phyloP scores from a whole-genome alignment of 2,797 vertebrate species.

The Merluccius polli region DNA sequence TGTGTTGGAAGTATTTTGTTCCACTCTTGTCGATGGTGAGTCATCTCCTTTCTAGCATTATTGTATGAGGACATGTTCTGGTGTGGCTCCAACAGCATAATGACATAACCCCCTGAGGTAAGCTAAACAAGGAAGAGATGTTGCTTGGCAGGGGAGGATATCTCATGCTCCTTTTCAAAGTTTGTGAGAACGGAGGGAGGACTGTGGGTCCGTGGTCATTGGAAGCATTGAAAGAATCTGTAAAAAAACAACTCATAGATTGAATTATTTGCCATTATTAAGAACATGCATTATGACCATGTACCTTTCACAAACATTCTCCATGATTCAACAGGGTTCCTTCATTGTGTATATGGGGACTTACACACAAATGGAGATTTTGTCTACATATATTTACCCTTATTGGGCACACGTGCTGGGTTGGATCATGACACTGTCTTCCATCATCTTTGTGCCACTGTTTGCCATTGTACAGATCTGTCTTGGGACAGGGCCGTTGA shows the following conservation, averaged over 20 bases:
- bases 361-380: constrained; percentile 27
- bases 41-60: neutral
- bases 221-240: no score
- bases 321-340: constrained; percentile 15
- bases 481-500: constrained; percentile 31
- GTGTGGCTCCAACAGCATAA: neutral
- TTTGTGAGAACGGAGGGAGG: no score
- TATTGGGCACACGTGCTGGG: constrained; percentile 35
- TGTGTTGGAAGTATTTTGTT: constrained; percentile 76
- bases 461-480: constrained; percentile 38
- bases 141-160: no score
- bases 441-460: constrained; percentile 40
- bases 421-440: constrained; percentile 40
- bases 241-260: no score
- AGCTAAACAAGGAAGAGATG: no score
- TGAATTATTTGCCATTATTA: neutral
- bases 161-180: no score
- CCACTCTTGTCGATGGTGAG: constrained; percentile 72
- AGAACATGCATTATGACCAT: neutral
- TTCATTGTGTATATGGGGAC: constrained; percentile 28
- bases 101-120: no score
- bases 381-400: constrained; percentile 24
- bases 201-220: no score
- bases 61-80: neutral
- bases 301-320: neutral